phyloP scores from a whole-genome alignment of 1,140 invertebrate genomes.

The Brachionus rotundiformis region DNA sequence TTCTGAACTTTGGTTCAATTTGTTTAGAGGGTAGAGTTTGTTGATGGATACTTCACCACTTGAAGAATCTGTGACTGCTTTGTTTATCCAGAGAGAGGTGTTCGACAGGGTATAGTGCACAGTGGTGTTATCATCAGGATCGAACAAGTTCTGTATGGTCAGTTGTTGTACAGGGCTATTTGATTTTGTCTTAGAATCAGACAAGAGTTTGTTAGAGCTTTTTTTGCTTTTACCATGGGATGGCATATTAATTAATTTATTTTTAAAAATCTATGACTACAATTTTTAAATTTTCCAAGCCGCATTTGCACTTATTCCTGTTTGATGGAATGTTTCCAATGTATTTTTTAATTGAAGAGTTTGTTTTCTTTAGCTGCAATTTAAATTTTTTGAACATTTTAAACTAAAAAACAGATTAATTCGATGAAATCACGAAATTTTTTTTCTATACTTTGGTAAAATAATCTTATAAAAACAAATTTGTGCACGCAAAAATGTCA shows the following conservation, averaged over 20 bases:
- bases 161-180: conserved; percentile 7
- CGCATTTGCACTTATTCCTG: not conserved
- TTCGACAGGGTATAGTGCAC: conserved; percentile 32
- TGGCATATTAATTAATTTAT: not conserved
- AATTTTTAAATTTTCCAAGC: not conserved
- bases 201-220: not conserved
- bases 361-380: not conserved
- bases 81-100: conserved; percentile 32
- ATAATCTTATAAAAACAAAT: not conserved
- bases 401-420: not conserved
- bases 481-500: not conserved
- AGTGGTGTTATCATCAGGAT: conserved; percentile 38
- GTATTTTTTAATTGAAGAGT: not conserved
- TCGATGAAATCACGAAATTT: conserved; percentile 8
- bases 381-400: not conserved
- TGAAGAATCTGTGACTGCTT: not conserved
- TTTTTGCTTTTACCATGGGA: conserved; percentile 7
- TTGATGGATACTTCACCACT: not conserved
- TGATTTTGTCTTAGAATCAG: not conserved
- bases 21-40: conserved; percentile 15
- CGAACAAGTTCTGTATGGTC: conserved; percentile 42
- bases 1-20: conserved; percentile 11
- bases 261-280: not conserved
- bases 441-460: not conserved
- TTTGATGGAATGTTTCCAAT: not conserved